A percentile compares a stretch with the other conserved stretches of the same genome.
Evolutionary conservation across 2,113 vertebrate genomes (phyloP).

Genomic region (Silurus meridionalis): DNA sequence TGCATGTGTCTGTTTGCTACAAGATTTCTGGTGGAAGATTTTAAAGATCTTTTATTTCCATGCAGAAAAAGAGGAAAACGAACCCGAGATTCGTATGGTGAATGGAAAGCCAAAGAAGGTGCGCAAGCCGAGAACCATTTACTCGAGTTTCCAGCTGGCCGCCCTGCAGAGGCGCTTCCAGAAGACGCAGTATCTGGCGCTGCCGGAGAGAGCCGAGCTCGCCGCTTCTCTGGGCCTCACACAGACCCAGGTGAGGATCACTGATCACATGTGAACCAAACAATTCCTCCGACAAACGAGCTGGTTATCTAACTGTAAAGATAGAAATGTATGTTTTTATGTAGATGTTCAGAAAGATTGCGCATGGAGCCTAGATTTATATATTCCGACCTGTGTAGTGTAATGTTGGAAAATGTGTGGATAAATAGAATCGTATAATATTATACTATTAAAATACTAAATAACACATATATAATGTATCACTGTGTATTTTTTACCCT

Average conservation of each 20-base stretch:
- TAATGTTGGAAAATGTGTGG: not conserved
- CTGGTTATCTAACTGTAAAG: too few species aligned
- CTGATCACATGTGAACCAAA: not conserved
- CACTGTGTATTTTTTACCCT: not conserved
- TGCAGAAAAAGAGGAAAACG: slow-evolving; percentile 92
- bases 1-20: not conserved
- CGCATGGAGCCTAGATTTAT: not conserved
- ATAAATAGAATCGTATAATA: not conserved
- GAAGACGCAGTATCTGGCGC: slow-evolving; percentile 95
- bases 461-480: not conserved
- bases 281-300: not conserved
- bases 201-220: slow-evolving; percentile 94
- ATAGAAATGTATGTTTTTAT: not conserved
- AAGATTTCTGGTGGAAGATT: not conserved
- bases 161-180: slow-evolving; percentile 94
- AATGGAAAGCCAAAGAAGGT: slow-evolving; percentile 99
- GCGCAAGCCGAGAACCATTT: slow-evolving; percentile 95
- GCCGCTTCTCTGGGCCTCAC: slow-evolving; percentile 94
- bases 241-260: slow-evolving; percentile 87
- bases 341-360: not conserved
- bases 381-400: not conserved
- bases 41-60: not conserved
- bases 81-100: slow-evolving; percentile 95
- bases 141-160: slow-evolving; percentile 97
- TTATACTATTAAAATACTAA: not conserved